Evolutionary conservation across 2,888 invertebrate genomes (phyloP).

Genomic region (Synanthedon andrenaeformis): DNA sequence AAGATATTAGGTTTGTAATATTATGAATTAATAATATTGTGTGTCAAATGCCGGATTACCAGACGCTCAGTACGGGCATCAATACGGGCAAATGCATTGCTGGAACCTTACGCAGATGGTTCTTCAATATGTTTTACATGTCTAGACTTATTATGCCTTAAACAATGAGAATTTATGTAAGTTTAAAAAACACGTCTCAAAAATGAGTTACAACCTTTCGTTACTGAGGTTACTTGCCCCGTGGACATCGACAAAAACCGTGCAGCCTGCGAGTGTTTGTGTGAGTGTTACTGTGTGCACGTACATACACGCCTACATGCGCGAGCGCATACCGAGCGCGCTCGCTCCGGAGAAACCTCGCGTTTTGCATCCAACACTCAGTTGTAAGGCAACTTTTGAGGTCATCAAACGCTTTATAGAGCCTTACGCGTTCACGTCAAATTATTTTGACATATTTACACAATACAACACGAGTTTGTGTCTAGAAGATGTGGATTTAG

Average conservation of each 20-base stretch:
- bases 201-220: constrained; percentile 34
- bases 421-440: constrained; percentile 28
- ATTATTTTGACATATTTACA: constrained; percentile 20
- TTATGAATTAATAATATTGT: too few species aligned
- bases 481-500: too few species aligned
- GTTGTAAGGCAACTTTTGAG: constrained; percentile 58
- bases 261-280: constrained; percentile 39
- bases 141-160: too few species aligned
- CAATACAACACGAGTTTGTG: neutral
- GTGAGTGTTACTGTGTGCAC: constrained; percentile 23
- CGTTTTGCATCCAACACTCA: constrained; percentile 61
- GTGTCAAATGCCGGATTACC: too few species aligned
- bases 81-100: too few species aligned
- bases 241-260: constrained; percentile 70
- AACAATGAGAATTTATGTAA: too few species aligned
- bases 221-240: constrained; percentile 58
- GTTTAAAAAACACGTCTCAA: neutral
- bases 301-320: constrained; percentile 27
- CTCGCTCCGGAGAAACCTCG: constrained; percentile 49
- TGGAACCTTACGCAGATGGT: too few species aligned
- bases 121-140: too few species aligned
- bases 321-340: constrained; percentile 48
- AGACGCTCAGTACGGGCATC: too few species aligned
- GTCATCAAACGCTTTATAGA: constrained; percentile 62
- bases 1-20: too few species aligned